These are phyloP conservation scores for Platichthys stellatus DNA, from an alignment of 2,113 vertebrate genomes.

Conservation along the genomic window DNA sequence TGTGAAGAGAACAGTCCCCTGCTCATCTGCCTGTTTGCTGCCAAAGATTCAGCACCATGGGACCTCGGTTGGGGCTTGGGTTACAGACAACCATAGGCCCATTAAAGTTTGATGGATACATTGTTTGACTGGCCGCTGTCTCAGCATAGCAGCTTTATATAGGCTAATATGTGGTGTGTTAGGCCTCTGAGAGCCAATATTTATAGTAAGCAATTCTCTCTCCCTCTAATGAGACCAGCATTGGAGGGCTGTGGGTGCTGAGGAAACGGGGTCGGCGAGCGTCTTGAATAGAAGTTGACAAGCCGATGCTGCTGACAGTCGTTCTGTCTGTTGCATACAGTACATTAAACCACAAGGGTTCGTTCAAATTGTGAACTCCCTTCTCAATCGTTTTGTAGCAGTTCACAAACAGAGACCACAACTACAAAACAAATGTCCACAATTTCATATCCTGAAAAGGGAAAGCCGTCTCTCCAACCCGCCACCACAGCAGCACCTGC, in stretches of 20 bases:
- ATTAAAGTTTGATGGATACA: conserved; percentile 58
- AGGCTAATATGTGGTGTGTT: conserved; percentile 36
- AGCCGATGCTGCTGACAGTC: background rate
- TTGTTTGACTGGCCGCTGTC: conserved; percentile 46
- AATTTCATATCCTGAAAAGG: background rate
- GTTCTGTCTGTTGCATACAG: background rate
- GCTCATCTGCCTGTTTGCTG: background rate
- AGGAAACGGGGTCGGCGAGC: conserved; percentile 20
- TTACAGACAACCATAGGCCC: conserved; percentile 31
- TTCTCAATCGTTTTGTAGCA: background rate
- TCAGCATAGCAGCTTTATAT: conserved; percentile 20
- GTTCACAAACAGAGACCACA: background rate
- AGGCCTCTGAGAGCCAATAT: conserved; percentile 57
- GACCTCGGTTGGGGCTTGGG: conserved; percentile 26
- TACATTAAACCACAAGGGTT: background rate
- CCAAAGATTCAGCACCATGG: conserved; percentile 8
- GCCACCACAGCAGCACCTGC: too few relatives aligned
- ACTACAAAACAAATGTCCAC: background rate
- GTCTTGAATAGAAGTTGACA: background rate
- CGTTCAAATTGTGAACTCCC: background rate
- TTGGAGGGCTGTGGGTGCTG: conserved; percentile 12
- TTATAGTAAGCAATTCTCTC: conserved; percentile 60
- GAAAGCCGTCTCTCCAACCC: too few relatives aligned
- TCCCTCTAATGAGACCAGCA: conserved; percentile 34
- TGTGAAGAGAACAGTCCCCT: background rate